phyloP scores from a whole-genome alignment of 2,888 invertebrate species.

The Aphodius sticticus region DNA sequence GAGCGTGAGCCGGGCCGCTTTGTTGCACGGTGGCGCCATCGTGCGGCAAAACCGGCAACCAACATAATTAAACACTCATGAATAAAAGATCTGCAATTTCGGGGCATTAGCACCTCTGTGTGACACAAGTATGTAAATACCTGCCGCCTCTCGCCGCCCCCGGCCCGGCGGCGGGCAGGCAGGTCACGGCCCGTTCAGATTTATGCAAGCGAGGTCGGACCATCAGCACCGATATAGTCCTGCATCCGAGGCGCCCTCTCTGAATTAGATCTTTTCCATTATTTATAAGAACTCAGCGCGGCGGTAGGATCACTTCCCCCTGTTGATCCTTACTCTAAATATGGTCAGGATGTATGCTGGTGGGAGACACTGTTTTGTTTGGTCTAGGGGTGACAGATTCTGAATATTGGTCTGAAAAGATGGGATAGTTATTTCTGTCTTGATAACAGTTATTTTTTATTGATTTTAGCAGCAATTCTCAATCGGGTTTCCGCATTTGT shows the following conservation, averaged over 20 bases:
- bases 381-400: too few species aligned
- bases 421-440: too few species aligned
- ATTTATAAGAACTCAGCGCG: constrained; percentile 19
- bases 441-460: too few species aligned
- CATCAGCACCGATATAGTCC: background rate
- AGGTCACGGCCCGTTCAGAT: constrained; percentile 11
- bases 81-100: constrained; percentile 50
- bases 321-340: too few species aligned
- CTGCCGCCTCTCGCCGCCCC: constrained; percentile 20
- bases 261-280: constrained; percentile 29
- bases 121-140: constrained; percentile 46
- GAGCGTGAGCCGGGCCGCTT: background rate
- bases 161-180: background rate
- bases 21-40: constrained; percentile 16
- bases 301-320: too few species aligned
- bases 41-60: constrained; percentile 17
- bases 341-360: too few species aligned
- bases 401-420: too few species aligned
- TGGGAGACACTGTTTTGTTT: too few species aligned
- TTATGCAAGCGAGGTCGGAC: constrained; percentile 21
- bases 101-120: constrained; percentile 49
- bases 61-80: constrained; percentile 45
- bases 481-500: too few species aligned
- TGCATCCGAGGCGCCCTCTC: background rate
- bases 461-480: too few species aligned